These are phyloP conservation scores for Pomacea canaliculata DNA, from an alignment of 2,888 invertebrate genomes.

Conservation along the genomic window DNA sequence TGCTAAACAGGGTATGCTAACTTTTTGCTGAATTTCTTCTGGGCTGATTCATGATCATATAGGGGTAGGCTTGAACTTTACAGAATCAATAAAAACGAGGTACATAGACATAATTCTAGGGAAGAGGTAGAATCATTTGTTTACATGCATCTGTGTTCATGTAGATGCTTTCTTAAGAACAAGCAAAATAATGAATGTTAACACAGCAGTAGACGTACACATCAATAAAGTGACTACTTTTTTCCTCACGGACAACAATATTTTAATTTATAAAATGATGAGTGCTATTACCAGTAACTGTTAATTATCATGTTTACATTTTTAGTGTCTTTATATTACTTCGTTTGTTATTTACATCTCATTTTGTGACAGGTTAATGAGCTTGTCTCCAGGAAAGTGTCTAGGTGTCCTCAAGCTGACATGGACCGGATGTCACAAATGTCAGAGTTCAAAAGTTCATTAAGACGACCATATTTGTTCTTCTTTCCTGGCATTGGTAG, in stretches of 20 bases:
- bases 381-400: constrained; percentile 58
- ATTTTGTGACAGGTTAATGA: constrained; percentile 51
- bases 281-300: too few species aligned
- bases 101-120: not conserved
- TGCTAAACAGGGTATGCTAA: constrained; percentile 58
- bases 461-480: constrained; percentile 57
- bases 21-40: not conserved
- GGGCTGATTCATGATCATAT: not conserved
- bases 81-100: not conserved
- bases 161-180: too few species aligned
- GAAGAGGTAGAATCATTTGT: not conserved
- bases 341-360: not conserved
- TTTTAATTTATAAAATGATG: too few species aligned
- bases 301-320: too few species aligned
- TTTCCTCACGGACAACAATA: too few species aligned
- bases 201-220: too few species aligned
- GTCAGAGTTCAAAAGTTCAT: constrained; percentile 61
- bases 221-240: too few species aligned
- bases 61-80: not conserved
- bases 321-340: too few species aligned
- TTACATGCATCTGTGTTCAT: too few species aligned
- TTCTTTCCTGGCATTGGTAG: constrained; percentile 60
- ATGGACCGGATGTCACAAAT: constrained; percentile 64
- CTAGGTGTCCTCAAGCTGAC: constrained; percentile 52
- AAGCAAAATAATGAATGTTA: too few species aligned